Evolutionary conservation across 1,140 invertebrate species (phyloP).

Genomic region (Holcopasites calliopsidis): DNA sequence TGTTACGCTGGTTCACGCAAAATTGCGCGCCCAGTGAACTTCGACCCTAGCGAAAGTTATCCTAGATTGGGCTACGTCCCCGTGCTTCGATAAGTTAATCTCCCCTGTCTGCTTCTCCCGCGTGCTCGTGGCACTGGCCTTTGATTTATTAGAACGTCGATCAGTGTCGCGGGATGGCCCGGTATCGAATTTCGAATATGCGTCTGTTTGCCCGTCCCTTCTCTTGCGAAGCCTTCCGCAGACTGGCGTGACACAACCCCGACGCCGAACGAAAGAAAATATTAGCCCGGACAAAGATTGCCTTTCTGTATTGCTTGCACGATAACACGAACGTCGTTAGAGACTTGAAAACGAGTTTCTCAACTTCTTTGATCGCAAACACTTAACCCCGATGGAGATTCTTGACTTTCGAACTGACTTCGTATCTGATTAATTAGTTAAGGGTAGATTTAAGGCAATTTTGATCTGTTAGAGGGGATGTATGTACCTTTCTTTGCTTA

Average conservation of each 20-base stretch:
- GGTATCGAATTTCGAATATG: slow-evolving; percentile 66
- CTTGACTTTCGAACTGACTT: too few relatives aligned
- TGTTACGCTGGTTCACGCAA: slow-evolving; percentile 35
- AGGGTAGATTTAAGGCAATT: too few relatives aligned
- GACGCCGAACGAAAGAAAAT: slow-evolving; percentile 14
- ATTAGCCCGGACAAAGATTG: slow-evolving; percentile 33
- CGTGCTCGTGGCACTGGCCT: slow-evolving; percentile 64
- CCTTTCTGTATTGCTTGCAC: slow-evolving; percentile 6
- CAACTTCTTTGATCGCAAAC: not conserved
- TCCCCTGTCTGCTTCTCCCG: slow-evolving; percentile 67
- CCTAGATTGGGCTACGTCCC: slow-evolving; percentile 56
- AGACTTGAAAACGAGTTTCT: not conserved
- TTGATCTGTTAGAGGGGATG: too few relatives aligned
- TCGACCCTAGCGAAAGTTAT: slow-evolving; percentile 58
- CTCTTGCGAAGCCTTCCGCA: slow-evolving; percentile 40
- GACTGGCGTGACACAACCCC: slow-evolving; percentile 28
- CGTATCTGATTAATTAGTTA: not conserved
- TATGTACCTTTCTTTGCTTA: too few relatives aligned
- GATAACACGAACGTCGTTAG: not conserved
- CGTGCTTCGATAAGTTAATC: slow-evolving; percentile 69
- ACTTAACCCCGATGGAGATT: not conserved
- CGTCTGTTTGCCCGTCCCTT: slow-evolving; percentile 56
- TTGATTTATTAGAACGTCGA: slow-evolving; percentile 72
- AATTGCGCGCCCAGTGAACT: slow-evolving; percentile 45
- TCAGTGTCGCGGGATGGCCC: slow-evolving; percentile 56